A percentile compares a stretch with the other conserved stretches of the same genome.
Conservation (phyloP, 2,797 vertebrate genomes). For the Characodon lateralis region DNA sequence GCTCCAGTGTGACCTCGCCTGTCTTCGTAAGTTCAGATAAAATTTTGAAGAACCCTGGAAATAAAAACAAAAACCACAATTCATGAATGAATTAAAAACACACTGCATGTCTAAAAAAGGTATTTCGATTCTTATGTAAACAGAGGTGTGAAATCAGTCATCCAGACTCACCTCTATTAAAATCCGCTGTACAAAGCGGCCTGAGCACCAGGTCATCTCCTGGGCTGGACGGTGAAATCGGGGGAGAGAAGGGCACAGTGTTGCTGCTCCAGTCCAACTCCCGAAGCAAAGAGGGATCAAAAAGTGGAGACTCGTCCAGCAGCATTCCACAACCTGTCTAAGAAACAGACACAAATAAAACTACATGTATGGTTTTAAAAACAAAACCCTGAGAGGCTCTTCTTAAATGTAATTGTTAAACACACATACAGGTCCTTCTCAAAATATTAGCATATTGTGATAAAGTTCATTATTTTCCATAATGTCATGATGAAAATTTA, state of each 20-base stretch:
- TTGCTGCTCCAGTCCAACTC: constrained; percentile 94
- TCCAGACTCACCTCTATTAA: constrained; percentile 85
- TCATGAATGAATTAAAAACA: too few relatives aligned
- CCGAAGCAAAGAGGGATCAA: constrained; percentile 88
- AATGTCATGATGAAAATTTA: too few relatives aligned
- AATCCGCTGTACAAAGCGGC: constrained; percentile 90
- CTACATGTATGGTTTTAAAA: not conserved
- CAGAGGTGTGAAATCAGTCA: not conserved
- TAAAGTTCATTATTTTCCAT: too few relatives aligned
- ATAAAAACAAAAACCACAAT: constrained; percentile 12
- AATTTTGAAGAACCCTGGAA: constrained; percentile 91
- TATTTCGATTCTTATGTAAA: not conserved
- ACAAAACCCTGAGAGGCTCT: not conserved
- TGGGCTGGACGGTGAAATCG: constrained; percentile 86
- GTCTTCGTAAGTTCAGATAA: constrained; percentile 91
- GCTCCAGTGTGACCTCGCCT: constrained; percentile 88
- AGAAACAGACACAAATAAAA: constrained; percentile 8
- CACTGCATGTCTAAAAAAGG: too few relatives aligned
- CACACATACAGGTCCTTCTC: too few relatives aligned
- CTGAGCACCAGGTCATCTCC: constrained; percentile 91
- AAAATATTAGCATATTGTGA: too few relatives aligned
- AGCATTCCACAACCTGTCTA: constrained; percentile 76
- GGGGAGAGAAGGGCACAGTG: constrained; percentile 85
- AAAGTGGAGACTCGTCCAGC: constrained; percentile 90
- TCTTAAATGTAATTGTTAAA: not conserved